Evolutionary conservation across 1,140 invertebrate species (phyloP).

Genomic region (Ceratosolen solmsi): DNA sequence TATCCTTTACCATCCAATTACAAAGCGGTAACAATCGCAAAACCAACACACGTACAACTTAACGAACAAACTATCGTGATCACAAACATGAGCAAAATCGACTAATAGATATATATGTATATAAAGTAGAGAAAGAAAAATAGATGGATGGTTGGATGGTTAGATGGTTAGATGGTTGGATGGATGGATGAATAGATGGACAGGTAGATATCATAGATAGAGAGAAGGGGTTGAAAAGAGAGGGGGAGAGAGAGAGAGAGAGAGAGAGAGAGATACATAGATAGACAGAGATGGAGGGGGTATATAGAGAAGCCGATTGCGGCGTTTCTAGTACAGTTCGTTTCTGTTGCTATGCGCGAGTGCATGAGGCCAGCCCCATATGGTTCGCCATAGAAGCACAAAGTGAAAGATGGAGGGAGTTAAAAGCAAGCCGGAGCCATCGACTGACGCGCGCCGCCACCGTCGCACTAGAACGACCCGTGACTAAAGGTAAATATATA

Average conservation of each 20-base stretch:
- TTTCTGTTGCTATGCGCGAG: constrained; percentile 68
- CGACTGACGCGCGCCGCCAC: background rate
- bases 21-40: constrained; percentile 23
- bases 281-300: too few relatives aligned
- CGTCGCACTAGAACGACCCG: background rate
- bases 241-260: background rate
- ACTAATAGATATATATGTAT: background rate
- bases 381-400: constrained; percentile 49
- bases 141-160: too few relatives aligned
- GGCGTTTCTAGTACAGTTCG: constrained; percentile 46
- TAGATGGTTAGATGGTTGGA: too few relatives aligned
- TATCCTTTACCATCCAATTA: constrained; percentile 5
- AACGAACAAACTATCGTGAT: background rate
- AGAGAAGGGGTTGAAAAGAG: too few relatives aligned
- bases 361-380: constrained; percentile 63
- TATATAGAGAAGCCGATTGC: constrained; percentile 15
- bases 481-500: background rate
- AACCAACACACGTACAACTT: background rate
- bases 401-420: constrained; percentile 1
- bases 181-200: too few relatives aligned
- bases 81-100: background rate
- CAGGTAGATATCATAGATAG: too few relatives aligned
- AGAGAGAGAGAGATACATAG: constrained; percentile 8
- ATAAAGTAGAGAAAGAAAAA: too few relatives aligned
- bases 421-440: background rate